A percentile compares a stretch with the other conserved stretches of the same genome.
Conservation (phyloP, 2,888 invertebrate species). For the Phaedon cochleariae region DNA sequence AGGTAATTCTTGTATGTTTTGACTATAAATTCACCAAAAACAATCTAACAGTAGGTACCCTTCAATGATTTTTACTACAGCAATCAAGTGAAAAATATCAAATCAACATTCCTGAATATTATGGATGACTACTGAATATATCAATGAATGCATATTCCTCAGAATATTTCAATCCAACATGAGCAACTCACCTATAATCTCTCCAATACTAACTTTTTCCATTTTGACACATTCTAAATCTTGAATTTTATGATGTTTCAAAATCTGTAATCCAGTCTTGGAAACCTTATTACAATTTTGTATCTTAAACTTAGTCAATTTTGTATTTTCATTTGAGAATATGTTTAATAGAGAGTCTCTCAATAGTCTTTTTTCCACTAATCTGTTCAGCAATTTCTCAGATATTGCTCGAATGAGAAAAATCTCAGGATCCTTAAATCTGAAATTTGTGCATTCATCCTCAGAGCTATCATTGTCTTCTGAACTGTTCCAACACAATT, state of each 20-base stretch:
- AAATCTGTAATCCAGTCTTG: conserved; percentile 67
- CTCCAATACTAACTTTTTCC: conserved; percentile 67
- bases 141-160: too few relatives aligned
- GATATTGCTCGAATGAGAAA: conserved; percentile 69
- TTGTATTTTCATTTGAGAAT: conserved; percentile 66
- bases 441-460: conserved; percentile 46
- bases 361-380: conserved; percentile 68
- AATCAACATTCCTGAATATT: too few relatives aligned
- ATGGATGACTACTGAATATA: too few relatives aligned
- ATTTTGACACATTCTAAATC: conserved; percentile 70
- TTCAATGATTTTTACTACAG: too few relatives aligned
- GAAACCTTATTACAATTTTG: conserved; percentile 67
- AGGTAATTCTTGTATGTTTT: too few relatives aligned
- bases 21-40: too few relatives aligned
- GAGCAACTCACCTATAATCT: conserved; percentile 49
- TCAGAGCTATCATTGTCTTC: conserved; percentile 40
- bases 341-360: conserved; percentile 70
- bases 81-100: too few relatives aligned
- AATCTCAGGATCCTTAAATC: conserved; percentile 66
- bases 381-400: conserved; percentile 64
- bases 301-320: conserved; percentile 68
- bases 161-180: too few relatives aligned
- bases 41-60: too few relatives aligned
- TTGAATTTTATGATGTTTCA: conserved; percentile 70
- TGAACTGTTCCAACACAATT: conserved; percentile 38